A percentile compares a stretch with the other conserved stretches of the same genome.
Conservation (phyloP, 2,888 invertebrate genomes). For the Megalurothrips usitatus region DNA sequence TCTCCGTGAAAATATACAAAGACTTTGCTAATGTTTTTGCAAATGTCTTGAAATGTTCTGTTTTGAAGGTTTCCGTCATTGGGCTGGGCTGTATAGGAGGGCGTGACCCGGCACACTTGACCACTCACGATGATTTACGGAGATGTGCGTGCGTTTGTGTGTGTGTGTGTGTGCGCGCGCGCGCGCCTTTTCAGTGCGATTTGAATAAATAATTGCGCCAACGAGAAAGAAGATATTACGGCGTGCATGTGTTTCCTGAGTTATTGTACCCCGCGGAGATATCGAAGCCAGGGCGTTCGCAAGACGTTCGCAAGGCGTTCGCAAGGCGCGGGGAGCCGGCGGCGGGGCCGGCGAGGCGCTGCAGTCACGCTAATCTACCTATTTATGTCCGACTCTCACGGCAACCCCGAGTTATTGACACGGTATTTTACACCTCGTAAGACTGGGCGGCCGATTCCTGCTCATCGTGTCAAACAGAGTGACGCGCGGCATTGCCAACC, state of each 20-base stretch:
- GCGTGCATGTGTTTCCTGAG: neutral
- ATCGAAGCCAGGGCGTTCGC: neutral
- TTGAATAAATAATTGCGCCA: slow-evolving; percentile 18
- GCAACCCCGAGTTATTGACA: neutral
- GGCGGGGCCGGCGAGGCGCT: too few relatives aligned
- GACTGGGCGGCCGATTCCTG: neutral
- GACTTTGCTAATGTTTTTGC: too few relatives aligned
- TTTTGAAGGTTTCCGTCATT: too few relatives aligned
- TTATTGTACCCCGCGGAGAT: slow-evolving; percentile 16
- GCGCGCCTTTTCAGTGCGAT: neutral
- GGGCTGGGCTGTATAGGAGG: neutral
- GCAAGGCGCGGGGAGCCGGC: too few relatives aligned
- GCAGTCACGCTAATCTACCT: neutral
- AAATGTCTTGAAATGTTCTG: too few relatives aligned
- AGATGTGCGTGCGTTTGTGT: too few relatives aligned
- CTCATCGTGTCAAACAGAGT: neutral
- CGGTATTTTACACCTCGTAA: neutral
- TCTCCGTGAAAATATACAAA: too few relatives aligned
- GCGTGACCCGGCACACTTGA: neutral
- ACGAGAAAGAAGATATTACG: slow-evolving; percentile 6
- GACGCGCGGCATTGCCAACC: neutral
- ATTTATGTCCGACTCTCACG: neutral
- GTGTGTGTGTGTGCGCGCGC: neutral
- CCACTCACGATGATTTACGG: neutral
- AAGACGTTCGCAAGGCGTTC: too few relatives aligned